Percentiles rank a stretch among this genome's conserved stretches.
These are phyloP conservation scores for Zophobas morio DNA, from an alignment of 1,140 invertebrate species.

Conservation along the genomic window DNA sequence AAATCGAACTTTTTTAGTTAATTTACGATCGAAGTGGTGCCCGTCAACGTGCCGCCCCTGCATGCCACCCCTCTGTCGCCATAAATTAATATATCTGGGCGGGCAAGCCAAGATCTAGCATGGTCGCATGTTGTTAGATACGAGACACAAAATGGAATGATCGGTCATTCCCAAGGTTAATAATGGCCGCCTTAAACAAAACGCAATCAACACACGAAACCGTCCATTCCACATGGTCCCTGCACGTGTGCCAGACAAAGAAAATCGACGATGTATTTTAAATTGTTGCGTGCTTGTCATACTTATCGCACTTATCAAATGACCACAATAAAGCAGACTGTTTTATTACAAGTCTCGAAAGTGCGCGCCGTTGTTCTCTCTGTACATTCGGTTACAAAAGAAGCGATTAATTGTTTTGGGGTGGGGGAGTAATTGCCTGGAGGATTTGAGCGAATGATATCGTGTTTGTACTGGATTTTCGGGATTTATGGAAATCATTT, in stretches of 20 bases:
- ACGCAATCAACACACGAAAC: constrained; percentile 57
- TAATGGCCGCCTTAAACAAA: constrained; percentile 56
- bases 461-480: constrained; percentile 18
- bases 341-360: constrained; percentile 56
- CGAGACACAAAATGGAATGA: constrained; percentile 61
- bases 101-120: constrained; percentile 4
- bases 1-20: no score
- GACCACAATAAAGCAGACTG: constrained; percentile 61
- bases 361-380: constrained; percentile 23
- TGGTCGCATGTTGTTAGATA: constrained; percentile 55
- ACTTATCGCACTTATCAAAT: constrained; percentile 63
- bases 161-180: constrained; percentile 62
- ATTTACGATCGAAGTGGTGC: no score
- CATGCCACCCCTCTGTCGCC: neutral
- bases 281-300: constrained; percentile 60
- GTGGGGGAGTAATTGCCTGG: neutral
- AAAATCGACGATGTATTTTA: constrained; percentile 52
- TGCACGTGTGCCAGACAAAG: constrained; percentile 46
- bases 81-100: constrained; percentile 43
- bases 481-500: constrained; percentile 21
- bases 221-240: constrained; percentile 11
- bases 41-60: no score
- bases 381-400: constrained; percentile 38
- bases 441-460: neutral
- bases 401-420: constrained; percentile 33